A percentile compares a stretch with the other conserved stretches of the same genome.
phyloP scores from a whole-genome alignment of 2,113 vertebrate species.

The Pseudopipra pipra region DNA sequence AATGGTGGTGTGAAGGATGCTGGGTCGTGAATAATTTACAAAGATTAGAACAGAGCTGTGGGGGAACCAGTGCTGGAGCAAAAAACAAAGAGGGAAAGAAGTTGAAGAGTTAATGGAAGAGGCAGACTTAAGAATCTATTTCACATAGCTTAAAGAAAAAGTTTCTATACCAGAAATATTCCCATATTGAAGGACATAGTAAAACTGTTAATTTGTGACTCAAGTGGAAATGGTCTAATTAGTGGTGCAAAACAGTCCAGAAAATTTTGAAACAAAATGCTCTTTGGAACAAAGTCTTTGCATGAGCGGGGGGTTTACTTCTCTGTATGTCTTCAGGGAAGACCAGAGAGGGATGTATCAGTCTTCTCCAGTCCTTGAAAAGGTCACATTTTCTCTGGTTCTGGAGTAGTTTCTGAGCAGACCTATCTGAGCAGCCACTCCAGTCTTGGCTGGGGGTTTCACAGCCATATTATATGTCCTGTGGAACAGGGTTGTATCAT shows the following conservation, averaged over 20 bases:
- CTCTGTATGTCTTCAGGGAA: background rate
- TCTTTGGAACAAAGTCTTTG: background rate
- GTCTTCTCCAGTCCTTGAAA: background rate
- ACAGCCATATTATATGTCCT: background rate
- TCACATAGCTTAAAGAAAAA: background rate
- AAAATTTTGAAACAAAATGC: background rate
- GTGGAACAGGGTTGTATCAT: background rate
- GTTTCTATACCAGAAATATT: background rate
- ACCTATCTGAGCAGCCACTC: background rate
- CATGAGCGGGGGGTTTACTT: background rate
- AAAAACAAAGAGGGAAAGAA: background rate
- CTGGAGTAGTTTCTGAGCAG: background rate
- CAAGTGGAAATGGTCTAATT: background rate
- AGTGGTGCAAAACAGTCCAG: background rate
- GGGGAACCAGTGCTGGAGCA: background rate
- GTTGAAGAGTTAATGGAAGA: background rate
- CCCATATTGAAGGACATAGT: background rate
- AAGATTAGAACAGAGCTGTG: background rate
- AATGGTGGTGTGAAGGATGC: background rate
- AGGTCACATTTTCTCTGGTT: background rate
- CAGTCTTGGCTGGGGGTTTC: background rate
- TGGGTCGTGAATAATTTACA: conserved; percentile 41
- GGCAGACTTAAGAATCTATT: background rate
- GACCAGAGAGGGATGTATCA: background rate
- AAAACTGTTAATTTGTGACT: background rate